Evolutionary conservation across 2,797 vertebrate species (phyloP).

Genomic region (Pseudopleuronectes americanus): DNA sequence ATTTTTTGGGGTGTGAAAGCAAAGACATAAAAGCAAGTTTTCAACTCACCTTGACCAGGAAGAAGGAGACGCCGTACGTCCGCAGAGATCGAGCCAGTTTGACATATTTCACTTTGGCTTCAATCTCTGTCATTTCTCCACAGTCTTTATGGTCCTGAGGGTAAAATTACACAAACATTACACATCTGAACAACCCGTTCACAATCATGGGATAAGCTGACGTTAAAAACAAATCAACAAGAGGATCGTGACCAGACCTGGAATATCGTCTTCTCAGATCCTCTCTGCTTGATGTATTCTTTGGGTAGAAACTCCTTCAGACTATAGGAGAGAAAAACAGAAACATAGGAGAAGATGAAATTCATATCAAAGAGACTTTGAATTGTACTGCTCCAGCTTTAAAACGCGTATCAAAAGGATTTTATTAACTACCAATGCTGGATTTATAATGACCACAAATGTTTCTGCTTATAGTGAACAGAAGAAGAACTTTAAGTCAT

Average conservation of each 20-base stretch:
- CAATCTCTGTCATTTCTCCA: slow-evolving; percentile 97
- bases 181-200: neutral
- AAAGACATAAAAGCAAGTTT: slow-evolving; percentile 8
- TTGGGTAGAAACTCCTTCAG: slow-evolving; percentile 99
- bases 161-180: slow-evolving; percentile 1
- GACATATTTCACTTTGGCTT: slow-evolving; percentile 98
- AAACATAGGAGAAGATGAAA: slow-evolving; percentile 14
- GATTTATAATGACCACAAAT: slow-evolving; percentile 3
- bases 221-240: neutral
- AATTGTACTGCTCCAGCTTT: neutral
- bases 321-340: slow-evolving; percentile 70
- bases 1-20: neutral
- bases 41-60: slow-evolving; percentile 93
- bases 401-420: slow-evolving; percentile 9
- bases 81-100: slow-evolving; percentile 94
- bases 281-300: slow-evolving; percentile 98
- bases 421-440: neutral
- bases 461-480: neutral
- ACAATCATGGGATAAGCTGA: neutral
- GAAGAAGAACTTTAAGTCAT: neutral
- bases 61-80: slow-evolving; percentile 97
- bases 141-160: slow-evolving; percentile 96
- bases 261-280: slow-evolving; percentile 96
- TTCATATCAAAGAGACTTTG: neutral
- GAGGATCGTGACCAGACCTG: slow-evolving; percentile 84